phyloP scores from a whole-genome alignment of 2,797 vertebrate genomes.

The Ataeniobius toweri region DNA sequence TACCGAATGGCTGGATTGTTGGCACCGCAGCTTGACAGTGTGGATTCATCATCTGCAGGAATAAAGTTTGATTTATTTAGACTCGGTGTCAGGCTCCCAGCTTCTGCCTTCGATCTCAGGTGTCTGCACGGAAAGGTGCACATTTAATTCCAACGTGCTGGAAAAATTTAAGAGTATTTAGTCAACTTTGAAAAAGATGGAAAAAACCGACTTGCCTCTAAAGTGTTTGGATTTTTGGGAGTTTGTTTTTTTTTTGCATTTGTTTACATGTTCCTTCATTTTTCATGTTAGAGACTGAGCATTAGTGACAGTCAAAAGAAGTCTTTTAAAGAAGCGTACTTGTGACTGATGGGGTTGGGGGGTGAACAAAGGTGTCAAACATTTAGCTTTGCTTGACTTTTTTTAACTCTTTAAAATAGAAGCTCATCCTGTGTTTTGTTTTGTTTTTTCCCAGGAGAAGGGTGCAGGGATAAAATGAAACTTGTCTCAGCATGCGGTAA shows the following conservation, averaged over 20 bases:
- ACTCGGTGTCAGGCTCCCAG: conserved; percentile 49
- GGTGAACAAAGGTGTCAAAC: conserved; percentile 66
- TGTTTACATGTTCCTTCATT: conserved; percentile 19
- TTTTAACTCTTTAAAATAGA: conserved; percentile 62
- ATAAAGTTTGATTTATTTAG: conserved; percentile 74
- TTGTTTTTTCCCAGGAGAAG: conserved; percentile 46
- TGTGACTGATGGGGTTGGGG: conserved; percentile 53
- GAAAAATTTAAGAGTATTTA: conserved; percentile 64
- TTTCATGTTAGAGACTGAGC: conserved; percentile 37
- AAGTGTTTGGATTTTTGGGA: conserved; percentile 32
- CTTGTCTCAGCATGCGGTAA: conserved; percentile 75
- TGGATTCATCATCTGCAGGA: conserved; percentile 67
- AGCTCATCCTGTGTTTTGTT: conserved; percentile 66
- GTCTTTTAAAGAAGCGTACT: conserved; percentile 47
- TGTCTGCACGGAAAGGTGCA: conserved; percentile 49
- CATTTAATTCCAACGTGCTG: conserved; percentile 55
- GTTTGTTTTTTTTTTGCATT: background rate
- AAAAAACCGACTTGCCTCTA: conserved; percentile 34
- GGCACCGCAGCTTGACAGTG: conserved; percentile 56
- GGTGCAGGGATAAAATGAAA: conserved; percentile 66
- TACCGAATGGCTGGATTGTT: conserved; percentile 46
- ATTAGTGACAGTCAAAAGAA: conserved; percentile 62
- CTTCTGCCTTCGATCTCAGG: conserved; percentile 55
- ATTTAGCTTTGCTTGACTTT: conserved; percentile 38
- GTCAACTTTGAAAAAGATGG: conserved; percentile 44